Evolutionary conservation across 2,113 vertebrate species (phyloP).

Genomic region (Caloenas nicobarica): DNA sequence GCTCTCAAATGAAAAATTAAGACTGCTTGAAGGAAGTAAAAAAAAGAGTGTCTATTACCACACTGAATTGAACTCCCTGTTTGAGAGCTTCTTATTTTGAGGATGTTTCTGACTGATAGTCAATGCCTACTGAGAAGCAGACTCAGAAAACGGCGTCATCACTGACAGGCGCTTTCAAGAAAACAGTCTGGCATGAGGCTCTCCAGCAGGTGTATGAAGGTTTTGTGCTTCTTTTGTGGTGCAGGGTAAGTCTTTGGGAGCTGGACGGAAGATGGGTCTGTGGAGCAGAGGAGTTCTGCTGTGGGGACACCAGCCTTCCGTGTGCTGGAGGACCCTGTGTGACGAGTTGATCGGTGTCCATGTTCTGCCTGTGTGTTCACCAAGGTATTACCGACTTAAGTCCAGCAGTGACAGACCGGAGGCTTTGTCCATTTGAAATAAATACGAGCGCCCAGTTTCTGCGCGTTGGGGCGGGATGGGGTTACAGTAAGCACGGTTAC

Average conservation of each 20-base stretch:
- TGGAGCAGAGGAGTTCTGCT: neutral
- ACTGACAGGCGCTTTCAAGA: neutral
- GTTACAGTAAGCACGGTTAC: neutral
- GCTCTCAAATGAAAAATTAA: neutral
- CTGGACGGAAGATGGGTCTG: neutral
- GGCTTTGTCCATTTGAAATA: neutral
- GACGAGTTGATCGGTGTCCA: neutral
- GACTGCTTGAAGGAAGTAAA: neutral
- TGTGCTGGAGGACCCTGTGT: neutral
- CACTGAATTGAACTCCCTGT: neutral
- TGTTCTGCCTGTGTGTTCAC: neutral
- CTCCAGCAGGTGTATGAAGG: neutral
- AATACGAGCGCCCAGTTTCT: accelerated
- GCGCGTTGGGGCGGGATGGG: accelerated
- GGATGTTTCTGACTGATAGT: neutral
- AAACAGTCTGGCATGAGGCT: neutral
- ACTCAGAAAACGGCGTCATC: neutral
- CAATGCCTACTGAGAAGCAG: neutral
- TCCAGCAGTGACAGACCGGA: neutral
- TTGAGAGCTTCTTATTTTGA: neutral
- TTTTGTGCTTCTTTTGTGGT: neutral
- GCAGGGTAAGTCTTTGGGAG: neutral
- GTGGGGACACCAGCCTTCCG: neutral
- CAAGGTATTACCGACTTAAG: neutral
- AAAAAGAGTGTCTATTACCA: neutral